These are phyloP conservation scores for Gymnoscopelus microlampas DNA, from an alignment of 2,797 vertebrate genomes.

Conservation along the genomic window DNA sequence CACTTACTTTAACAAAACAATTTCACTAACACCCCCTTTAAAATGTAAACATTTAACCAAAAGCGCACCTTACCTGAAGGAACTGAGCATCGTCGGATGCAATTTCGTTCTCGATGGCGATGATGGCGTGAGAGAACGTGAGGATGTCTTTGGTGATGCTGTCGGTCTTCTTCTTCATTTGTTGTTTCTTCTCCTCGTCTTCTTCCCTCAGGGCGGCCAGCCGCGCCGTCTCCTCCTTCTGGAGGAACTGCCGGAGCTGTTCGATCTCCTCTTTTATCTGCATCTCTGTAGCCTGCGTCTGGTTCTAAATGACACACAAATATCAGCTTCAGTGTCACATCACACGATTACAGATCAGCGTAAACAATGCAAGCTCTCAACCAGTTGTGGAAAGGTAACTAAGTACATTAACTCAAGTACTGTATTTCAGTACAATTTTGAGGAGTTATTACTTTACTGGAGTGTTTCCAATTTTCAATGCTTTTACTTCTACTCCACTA, in stretches of 20 bases:
- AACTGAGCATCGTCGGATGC: constrained; percentile 69
- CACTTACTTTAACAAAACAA: too few relatives aligned
- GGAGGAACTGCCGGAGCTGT: constrained; percentile 75
- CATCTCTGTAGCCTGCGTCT: constrained; percentile 77
- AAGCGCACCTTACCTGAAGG: constrained; percentile 66
- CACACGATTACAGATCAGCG: too few relatives aligned
- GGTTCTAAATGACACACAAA: constrained; percentile 63
- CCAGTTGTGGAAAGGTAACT: too few relatives aligned
- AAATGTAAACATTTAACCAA: too few relatives aligned
- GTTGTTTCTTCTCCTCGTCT: constrained; percentile 75
- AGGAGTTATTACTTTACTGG: too few relatives aligned
- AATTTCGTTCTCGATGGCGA: constrained; percentile 80
- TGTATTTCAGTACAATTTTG: too few relatives aligned
- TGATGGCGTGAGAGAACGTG: constrained; percentile 77
- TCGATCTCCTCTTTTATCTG: constrained; percentile 78
- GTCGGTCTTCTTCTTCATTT: constrained; percentile 77
- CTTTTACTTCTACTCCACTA: too few relatives aligned
- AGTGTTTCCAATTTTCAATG: too few relatives aligned
- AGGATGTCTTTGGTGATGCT: constrained; percentile 78
- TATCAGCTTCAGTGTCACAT: too few relatives aligned
- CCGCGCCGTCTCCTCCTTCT: constrained; percentile 67
- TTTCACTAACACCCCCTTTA: too few relatives aligned
- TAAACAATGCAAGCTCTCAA: too few relatives aligned
- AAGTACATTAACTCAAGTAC: too few relatives aligned
- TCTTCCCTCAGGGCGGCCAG: constrained; percentile 72